Evolutionary conservation across 2,888 invertebrate genomes (phyloP), one percentile per base, ranked within the genome.

Genomic region (Cerceris rybyensis): DNA sequence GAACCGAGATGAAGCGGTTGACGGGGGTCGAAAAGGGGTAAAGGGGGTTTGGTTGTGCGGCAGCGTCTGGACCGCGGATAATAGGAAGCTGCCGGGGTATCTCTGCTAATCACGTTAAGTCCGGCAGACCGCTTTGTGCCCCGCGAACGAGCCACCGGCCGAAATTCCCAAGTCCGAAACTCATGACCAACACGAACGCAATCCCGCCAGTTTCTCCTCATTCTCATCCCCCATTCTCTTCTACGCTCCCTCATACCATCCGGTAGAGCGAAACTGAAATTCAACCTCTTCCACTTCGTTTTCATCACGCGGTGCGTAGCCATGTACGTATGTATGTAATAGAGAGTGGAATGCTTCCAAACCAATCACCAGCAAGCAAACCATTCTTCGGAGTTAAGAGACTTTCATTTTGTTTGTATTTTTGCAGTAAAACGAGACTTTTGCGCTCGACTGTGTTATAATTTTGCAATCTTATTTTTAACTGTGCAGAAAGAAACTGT

Each of bases 91-190:
- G 84, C 87, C 70, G 86, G 87, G 88, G 89, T 91, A 91, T 91
- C 91, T 91, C 90, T 90, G 91, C 91, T 91, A 91, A 91, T 91
- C 91, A 88, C 89, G 91, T 91, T 91, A 91, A 91, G 91, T 91
- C 91, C 90, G 87, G 88, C 89, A 89, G 90, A 91, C 91, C 91
- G 91, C 90, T 90, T 90, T 90, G 91, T 89, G 89, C 88, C 80
- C 87, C 87, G 87, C 87, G 84, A 87, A 86, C 84, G 81, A 86
- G 81, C 86, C 86, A 85, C 89, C 84, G 85, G 83, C 84, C 81
- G 84, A 88, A 90, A 88, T 88, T 89, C 83, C 88, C 88, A 7
- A 90, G 87, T 87, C 86, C 87, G 84, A 84, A 83, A 84, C 80
- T 81, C 84, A 78, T 60, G 80, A 77, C 78, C 81, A 72, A 76